Evolutionary conservation across 2,888 invertebrate species (phyloP).

Genomic region (Thysanoteuthis rhombus): DNA sequence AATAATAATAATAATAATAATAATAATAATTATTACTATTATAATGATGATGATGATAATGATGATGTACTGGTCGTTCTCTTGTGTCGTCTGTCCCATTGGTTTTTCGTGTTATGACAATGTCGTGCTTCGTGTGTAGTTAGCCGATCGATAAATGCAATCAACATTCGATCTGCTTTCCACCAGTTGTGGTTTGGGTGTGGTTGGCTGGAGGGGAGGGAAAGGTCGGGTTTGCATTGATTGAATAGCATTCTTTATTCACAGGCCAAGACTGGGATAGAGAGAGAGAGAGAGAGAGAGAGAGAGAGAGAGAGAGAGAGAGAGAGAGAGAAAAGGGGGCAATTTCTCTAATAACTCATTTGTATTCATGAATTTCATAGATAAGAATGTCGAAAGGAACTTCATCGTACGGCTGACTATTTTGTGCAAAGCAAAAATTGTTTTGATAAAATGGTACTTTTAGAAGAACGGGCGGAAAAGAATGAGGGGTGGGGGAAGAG

Average conservation of each 20-base stretch:
- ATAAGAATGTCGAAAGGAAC: neutral
- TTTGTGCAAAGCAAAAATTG: neutral
- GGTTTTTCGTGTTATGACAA: neutral
- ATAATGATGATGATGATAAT: no score
- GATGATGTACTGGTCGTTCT: no score
- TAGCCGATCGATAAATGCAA: neutral
- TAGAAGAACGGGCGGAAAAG: no score
- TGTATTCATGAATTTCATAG: neutral
- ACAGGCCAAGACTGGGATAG: neutral
- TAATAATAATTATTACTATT: no score
- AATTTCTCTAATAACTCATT: neutral
- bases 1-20: no score
- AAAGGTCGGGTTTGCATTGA: neutral
- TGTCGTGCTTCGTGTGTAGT: neutral
- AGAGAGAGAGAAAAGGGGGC: neutral
- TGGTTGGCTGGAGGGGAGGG: neutral
- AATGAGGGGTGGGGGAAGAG: no score
- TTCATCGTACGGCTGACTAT: neutral
- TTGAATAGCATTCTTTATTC: neutral
- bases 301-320: neutral
- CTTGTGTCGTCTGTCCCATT: neutral
- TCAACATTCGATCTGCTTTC: neutral
- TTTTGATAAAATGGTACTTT: neutral
- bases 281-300: neutral
- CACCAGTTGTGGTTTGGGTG: neutral